phyloP scores from a whole-genome alignment of 2,113 vertebrate species.

The Sitta europaea region DNA sequence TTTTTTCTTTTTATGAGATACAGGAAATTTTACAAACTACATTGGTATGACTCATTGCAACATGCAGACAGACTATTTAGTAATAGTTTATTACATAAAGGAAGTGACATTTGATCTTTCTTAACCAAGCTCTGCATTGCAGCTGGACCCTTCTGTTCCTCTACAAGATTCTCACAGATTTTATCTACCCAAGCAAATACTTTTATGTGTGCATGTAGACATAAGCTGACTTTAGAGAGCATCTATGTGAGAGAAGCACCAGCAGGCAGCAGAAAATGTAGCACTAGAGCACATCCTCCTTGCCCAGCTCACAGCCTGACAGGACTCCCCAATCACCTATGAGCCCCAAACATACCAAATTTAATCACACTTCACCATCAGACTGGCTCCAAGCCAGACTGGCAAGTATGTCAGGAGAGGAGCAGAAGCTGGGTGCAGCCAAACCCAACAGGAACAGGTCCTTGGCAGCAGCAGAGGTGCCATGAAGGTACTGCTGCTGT shows the following conservation, averaged over 20 bases:
- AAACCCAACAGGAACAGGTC: fast-evolving
- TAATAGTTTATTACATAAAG: slow-evolving; percentile 28
- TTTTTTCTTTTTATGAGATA: neutral
- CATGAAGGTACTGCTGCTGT: fast-evolving
- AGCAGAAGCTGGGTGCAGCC: neutral
- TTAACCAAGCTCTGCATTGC: neutral
- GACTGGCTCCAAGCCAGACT: neutral
- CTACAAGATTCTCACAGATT: neutral
- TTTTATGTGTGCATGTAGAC: neutral
- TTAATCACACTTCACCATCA: neutral
- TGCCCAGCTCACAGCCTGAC: neutral
- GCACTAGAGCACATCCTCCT: neutral
- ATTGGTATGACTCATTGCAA: slow-evolving; percentile 9
- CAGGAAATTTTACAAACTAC: neutral
- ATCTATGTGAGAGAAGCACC: neutral
- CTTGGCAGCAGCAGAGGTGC: neutral
- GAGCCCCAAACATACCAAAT: neutral
- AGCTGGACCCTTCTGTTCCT: slow-evolving; percentile 15
- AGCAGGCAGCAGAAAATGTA: neutral
- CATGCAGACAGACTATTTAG: neutral
- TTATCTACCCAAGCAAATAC: neutral
- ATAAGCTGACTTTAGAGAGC: neutral
- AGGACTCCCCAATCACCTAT: neutral
- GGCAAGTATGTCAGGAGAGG: fast-evolving
- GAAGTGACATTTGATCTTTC: slow-evolving; percentile 51